phyloP scores from a whole-genome alignment of 2,888 invertebrate species.

The Vanessa cardui region DNA sequence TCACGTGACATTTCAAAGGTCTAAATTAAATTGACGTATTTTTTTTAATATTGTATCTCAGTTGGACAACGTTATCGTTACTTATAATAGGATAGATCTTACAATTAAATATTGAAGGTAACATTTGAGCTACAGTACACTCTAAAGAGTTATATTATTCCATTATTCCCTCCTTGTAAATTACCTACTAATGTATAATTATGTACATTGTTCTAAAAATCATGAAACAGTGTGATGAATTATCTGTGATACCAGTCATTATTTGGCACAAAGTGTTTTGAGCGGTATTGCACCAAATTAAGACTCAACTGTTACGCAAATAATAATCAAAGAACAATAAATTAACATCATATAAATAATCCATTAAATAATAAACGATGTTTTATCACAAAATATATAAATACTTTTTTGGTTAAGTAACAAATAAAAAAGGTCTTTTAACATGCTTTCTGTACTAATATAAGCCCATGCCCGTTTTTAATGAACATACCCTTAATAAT shows the following conservation, averaged over 20 bases:
- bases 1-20: background rate
- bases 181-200: slow-evolving; percentile 67
- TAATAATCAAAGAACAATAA: slow-evolving; percentile 19
- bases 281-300: slow-evolving; percentile 45
- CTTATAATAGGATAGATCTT: slow-evolving; percentile 66
- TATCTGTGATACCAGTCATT: slow-evolving; percentile 41
- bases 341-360: slow-evolving; percentile 20
- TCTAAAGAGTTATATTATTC: slow-evolving; percentile 62
- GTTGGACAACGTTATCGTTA: slow-evolving; percentile 46
- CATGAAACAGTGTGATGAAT: slow-evolving; percentile 40
- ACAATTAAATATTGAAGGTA: slow-evolving; percentile 66
- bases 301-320: slow-evolving; percentile 20
- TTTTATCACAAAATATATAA: slow-evolving; percentile 36
- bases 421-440: slow-evolving; percentile 27
- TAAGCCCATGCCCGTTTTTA: background rate
- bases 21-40: background rate
- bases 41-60: slow-evolving; percentile 35
- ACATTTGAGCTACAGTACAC: slow-evolving; percentile 74
- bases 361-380: slow-evolving; percentile 27
- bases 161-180: slow-evolving; percentile 50
- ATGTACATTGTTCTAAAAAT: slow-evolving; percentile 79
- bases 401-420: slow-evolving; percentile 38
- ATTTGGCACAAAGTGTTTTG: slow-evolving; percentile 73
- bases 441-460: background rate
- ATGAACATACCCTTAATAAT: background rate